A percentile compares a stretch with the other conserved stretches of the same genome.
Conservation (phyloP, 2,797 vertebrate genomes). For the Sparus aurata region DNA sequence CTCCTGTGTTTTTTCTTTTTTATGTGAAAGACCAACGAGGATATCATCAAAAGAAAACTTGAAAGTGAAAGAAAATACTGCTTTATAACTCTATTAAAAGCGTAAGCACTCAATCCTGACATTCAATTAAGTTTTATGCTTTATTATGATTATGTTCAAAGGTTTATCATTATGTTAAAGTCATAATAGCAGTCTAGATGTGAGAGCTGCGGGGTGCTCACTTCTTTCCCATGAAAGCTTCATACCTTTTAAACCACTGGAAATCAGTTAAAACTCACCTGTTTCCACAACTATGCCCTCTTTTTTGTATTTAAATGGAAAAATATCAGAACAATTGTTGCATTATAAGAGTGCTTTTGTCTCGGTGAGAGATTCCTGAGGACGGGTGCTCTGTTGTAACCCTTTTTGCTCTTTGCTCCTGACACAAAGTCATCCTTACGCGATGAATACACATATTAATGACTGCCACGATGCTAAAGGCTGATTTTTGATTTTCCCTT, state of each 20-base stretch:
- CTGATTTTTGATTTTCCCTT: background rate
- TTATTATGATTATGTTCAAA: conserved; percentile 21
- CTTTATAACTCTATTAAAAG: background rate
- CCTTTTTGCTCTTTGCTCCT: background rate
- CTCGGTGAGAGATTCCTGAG: background rate
- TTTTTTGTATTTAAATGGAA: conserved; percentile 5
- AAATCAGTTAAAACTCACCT: conserved; percentile 9
- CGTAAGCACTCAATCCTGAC: background rate
- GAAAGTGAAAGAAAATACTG: background rate
- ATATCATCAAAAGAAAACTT: background rate
- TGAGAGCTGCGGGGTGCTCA: background rate
- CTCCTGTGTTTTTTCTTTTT: background rate
- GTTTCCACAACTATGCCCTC: background rate
- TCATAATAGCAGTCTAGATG: background rate
- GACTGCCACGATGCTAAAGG: background rate
- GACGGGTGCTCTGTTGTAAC: background rate
- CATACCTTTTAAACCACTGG: background rate
- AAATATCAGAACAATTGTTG: conserved; percentile 1
- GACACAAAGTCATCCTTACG: background rate
- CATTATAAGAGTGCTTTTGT: background rate
- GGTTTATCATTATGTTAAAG: conserved; percentile 18
- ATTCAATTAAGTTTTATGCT: conserved; percentile 30
- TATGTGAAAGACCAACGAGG: background rate
- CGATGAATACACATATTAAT: background rate
- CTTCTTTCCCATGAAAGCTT: conserved; percentile 3